Evolutionary conservation across 2,888 invertebrate genomes (phyloP), one percentile per base, ranked within the genome.

Genomic region (Choristoneura rosaceana): DNA sequence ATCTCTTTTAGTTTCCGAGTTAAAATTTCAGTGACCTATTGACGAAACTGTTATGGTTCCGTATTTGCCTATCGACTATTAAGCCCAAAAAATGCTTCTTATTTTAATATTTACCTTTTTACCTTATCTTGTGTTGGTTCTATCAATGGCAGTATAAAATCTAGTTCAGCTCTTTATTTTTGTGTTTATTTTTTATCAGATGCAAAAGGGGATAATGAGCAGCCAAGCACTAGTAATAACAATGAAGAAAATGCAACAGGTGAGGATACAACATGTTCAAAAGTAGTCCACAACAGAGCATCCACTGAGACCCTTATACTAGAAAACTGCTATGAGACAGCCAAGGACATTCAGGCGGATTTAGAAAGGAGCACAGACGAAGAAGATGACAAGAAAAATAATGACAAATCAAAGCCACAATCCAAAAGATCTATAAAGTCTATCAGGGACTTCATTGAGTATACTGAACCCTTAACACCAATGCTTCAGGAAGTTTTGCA

Each of bases 301-400:
- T 93, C 93, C 68, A 87, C 87, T 74, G 93, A 93, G 50, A 93
- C 92, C 60, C 79, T 90, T 43, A 84, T 92, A 70, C 77, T 91
- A 74, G 90, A 89, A 38, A 82, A 81, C 43, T 89, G 84, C 76
- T 88, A 88, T 78, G 84, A 89, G 75, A 87, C 82, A 70, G 86
- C 86, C 70, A 88, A 90, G 74, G 90, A 90, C 17, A 81, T 89
- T 70, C 82, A 80, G 75, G 87, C 76, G 68, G 89, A 81, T 9
- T 77, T 87, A 59, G 88, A 88, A 77, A 65, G 69, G 47, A 76
- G 75, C 70, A 74, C 70, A 63, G 70, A 75, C 60, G 71, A 81
- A 41, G 74, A 74, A 17, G 74, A 76, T 43, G 74, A 79, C 7
- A 38, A 38, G 7, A 70, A 74, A n/a, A 73, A 76, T 71, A 71